phyloP scores from a whole-genome alignment of 1,140 invertebrate genomes.

The Cherax destructor region DNA sequence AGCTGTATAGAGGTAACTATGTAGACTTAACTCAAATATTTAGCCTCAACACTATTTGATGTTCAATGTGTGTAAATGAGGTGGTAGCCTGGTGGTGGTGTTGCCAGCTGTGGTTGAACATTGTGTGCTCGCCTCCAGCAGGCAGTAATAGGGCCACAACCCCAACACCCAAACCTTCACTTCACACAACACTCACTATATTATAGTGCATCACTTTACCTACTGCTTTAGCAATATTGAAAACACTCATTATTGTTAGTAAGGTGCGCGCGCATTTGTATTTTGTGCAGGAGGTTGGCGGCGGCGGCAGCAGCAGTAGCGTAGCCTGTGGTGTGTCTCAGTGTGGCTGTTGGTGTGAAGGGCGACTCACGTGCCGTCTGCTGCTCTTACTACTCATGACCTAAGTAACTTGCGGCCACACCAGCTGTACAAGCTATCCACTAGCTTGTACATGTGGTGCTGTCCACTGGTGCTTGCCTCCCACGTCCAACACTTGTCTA shows the following conservation, averaged over 20 bases:
- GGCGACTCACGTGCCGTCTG: slow-evolving; percentile 45
- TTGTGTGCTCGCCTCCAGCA: neutral
- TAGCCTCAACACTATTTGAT: neutral
- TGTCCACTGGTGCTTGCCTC: slow-evolving; percentile 21
- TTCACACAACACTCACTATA: no score
- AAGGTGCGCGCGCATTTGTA: slow-evolving; percentile 32
- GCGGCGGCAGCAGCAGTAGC: neutral
- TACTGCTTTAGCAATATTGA: neutral
- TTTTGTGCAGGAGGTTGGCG: neutral
- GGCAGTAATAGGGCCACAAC: neutral
- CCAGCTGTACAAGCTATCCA: neutral
- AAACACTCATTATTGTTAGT: slow-evolving; percentile 7
- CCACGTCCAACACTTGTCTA: neutral
- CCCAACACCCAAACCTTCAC: neutral
- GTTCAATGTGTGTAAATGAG: neutral
- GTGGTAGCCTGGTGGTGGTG: neutral
- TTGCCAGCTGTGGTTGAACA: neutral
- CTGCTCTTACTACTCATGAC: slow-evolving; percentile 25
- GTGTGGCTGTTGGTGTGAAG: slow-evolving; percentile 55
- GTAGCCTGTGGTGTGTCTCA: slow-evolving; percentile 39
- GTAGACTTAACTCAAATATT: no score
- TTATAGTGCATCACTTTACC: neutral
- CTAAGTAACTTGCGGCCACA: neutral
- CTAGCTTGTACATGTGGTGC: slow-evolving; percentile 6
- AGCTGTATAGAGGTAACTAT: no score